phyloP scores from a whole-genome alignment of 2,888 invertebrate genomes.

The Junonia oenone region DNA sequence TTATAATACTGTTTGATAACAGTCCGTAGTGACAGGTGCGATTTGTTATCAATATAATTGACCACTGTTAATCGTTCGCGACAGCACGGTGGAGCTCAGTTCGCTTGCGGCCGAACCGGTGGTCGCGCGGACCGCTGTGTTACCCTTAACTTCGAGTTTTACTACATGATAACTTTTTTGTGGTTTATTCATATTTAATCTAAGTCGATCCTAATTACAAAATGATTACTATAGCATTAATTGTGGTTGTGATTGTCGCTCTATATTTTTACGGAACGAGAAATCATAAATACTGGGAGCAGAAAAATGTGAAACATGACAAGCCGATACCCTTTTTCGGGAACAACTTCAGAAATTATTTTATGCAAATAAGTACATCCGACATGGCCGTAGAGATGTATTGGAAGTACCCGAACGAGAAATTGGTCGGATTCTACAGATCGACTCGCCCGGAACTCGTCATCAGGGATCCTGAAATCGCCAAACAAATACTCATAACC shows the following conservation, averaged over 20 bases:
- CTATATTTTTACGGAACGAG: conserved; percentile 45
- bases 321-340: conserved; percentile 48
- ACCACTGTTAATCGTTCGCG: neutral
- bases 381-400: conserved; percentile 44
- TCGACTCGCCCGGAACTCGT: conserved; percentile 44
- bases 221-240: conserved; percentile 25
- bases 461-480: conserved; percentile 49
- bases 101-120: neutral
- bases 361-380: conserved; percentile 42
- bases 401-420: conserved; percentile 48
- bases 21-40: too few species aligned
- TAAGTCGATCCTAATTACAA: neutral
- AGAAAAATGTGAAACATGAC: conserved; percentile 46
- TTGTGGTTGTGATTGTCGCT: conserved; percentile 31
- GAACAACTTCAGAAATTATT: conserved; percentile 41
- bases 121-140: neutral
- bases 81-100: neutral
- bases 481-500: conserved; percentile 44
- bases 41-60: too few species aligned
- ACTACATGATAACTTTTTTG: neutral
- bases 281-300: conserved; percentile 46
- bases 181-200: neutral
- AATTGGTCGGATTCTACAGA: conserved; percentile 50
- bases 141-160: neutral
- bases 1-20: too few species aligned